phyloP scores from a whole-genome alignment of 2,797 vertebrate genomes.

The Mormyrus proboscirostris region DNA sequence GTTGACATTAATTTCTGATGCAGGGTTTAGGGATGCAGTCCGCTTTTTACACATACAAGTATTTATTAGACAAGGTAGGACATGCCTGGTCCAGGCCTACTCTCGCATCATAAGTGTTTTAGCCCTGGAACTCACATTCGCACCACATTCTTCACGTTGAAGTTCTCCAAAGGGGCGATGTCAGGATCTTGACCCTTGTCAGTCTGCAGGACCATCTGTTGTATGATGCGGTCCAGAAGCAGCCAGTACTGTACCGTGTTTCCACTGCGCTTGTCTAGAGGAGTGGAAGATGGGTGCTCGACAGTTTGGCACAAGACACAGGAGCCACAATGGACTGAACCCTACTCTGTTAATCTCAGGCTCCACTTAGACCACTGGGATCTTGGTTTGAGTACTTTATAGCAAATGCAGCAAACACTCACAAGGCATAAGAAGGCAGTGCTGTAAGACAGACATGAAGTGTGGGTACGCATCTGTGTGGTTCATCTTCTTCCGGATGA shows the following conservation, averaged over 20 bases:
- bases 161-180: constrained; percentile 91
- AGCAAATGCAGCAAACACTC: constrained; percentile 48
- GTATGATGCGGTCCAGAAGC: constrained; percentile 90
- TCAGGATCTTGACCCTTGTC: constrained; percentile 97
- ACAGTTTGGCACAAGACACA: background rate
- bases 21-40: background rate
- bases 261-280: constrained; percentile 87
- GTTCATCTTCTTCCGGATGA: constrained; percentile 91
- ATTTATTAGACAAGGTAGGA: background rate
- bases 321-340: background rate
- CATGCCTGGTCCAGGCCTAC: background rate
- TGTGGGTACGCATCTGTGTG: constrained; percentile 94
- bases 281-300: background rate
- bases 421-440: constrained; percentile 99
- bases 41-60: background rate
- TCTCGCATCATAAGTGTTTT: background rate
- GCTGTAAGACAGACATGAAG: constrained; percentile 97
- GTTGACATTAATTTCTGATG: background rate
- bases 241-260: constrained; percentile 99
- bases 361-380: background rate
- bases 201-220: constrained; percentile 95
- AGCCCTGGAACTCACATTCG: constrained; percentile 75
- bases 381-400: background rate
- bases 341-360: background rate
- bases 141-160: constrained; percentile 97